phyloP scores from a whole-genome alignment of 2,888 invertebrate genomes.

The Gerris lacustris region DNA sequence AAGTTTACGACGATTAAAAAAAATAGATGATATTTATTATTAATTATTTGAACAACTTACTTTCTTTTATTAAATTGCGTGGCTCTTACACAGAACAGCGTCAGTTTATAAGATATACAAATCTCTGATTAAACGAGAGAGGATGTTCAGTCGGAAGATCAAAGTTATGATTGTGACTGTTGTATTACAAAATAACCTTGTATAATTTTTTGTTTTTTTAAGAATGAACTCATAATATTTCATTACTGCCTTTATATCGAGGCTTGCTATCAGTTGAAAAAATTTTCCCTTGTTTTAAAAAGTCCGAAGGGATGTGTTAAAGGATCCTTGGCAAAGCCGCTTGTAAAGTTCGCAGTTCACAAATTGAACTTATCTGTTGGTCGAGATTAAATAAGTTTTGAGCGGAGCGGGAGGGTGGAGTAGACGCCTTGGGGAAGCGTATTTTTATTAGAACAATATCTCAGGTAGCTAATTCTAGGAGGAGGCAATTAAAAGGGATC shows the following conservation, averaged over 20 bases:
- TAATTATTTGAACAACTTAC: too few relatives aligned
- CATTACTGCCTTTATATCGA: not conserved
- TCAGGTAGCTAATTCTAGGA: constrained; percentile 8
- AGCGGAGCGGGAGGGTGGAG: not conserved
- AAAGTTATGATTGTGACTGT: too few relatives aligned
- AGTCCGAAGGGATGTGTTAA: not conserved
- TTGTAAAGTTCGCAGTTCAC: constrained; percentile 1
- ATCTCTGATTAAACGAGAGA: too few relatives aligned
- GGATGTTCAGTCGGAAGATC: too few relatives aligned
- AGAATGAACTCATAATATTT: not conserved
- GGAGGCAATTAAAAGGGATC: constrained; percentile 6
- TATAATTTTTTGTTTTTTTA: too few relatives aligned
- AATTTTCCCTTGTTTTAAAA: not conserved
- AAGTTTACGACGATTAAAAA: too few relatives aligned
- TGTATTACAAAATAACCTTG: too few relatives aligned
- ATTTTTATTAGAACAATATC: constrained; percentile 9
- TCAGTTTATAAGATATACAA: too few relatives aligned
- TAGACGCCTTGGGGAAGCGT: not conserved
- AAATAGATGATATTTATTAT: too few relatives aligned
- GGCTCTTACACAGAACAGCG: too few relatives aligned
- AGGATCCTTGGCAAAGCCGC: not conserved
- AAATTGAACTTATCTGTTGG: constrained; percentile 5
- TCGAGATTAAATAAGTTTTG: constrained; percentile 3
- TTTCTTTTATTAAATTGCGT: too few relatives aligned
- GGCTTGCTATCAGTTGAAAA: not conserved